phyloP scores from a whole-genome alignment of 2,797 vertebrate species.

The Myripristis jacobus region DNA sequence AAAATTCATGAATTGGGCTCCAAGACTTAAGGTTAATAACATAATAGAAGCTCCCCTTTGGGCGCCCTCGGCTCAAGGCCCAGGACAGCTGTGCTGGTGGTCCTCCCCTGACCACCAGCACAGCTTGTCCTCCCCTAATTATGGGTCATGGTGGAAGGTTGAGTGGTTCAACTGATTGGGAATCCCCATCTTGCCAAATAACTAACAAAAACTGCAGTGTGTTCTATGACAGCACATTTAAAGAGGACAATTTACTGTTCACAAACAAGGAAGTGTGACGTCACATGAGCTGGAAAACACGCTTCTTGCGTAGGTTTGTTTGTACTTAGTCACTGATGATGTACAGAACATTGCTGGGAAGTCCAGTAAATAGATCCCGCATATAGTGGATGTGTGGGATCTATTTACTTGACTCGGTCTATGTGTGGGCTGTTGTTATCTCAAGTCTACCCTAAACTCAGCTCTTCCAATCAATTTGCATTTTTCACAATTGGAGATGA shows the following conservation, averaged over 20 bases:
- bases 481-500: slow-evolving; percentile 46
- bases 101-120: slow-evolving; percentile 56
- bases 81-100: slow-evolving; percentile 77
- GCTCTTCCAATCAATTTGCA: slow-evolving; percentile 56
- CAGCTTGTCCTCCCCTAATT: no score
- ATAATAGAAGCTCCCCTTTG: slow-evolving; percentile 73
- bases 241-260: slow-evolving; percentile 24
- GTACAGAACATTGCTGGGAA: slow-evolving; percentile 37
- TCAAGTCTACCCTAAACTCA: slow-evolving; percentile 61
- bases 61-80: slow-evolving; percentile 6
- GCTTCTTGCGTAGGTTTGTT: slow-evolving; percentile 34
- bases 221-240: slow-evolving; percentile 34
- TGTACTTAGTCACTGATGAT: slow-evolving; percentile 49
- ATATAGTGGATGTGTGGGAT: no score
- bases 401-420: slow-evolving; percentile 9
- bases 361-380: slow-evolving; percentile 21
- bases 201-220: not conserved
- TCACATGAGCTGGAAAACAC: not conserved
- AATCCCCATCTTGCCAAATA: slow-evolving; percentile 28
- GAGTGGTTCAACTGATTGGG: slow-evolving; percentile 14
- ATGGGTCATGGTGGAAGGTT: slow-evolving; percentile 47
- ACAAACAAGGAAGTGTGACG: not conserved
- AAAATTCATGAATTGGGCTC: slow-evolving; percentile 47
- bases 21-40: slow-evolving; percentile 73
- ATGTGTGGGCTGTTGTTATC: slow-evolving; percentile 59